These are phyloP conservation scores for Pseudolaguvia tuberculata DNA, from an alignment of 2,113 vertebrate species.

Conservation along the genomic window DNA sequence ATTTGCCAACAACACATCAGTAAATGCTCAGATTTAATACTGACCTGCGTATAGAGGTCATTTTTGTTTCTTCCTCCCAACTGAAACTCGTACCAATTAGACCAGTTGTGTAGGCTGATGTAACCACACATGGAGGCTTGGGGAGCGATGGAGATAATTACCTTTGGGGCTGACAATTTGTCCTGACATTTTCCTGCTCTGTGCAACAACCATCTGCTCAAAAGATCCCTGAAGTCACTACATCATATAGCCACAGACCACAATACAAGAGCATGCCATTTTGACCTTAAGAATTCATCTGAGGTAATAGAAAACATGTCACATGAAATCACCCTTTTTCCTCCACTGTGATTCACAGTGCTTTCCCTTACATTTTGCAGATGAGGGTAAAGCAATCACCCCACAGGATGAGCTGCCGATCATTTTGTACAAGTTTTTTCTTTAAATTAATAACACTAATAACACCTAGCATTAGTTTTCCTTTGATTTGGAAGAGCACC, in stretches of 20 bases:
- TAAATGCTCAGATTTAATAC: conserved; percentile 26
- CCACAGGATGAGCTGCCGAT: not conserved
- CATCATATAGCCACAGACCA: conserved; percentile 62
- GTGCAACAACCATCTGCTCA: conserved; percentile 70
- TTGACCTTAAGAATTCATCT: conserved; percentile 70
- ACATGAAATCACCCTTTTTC: conserved; percentile 22
- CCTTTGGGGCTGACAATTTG: conserved; percentile 64
- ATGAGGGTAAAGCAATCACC: not conserved
- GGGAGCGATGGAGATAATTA: conserved; percentile 58
- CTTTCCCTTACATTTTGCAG: conserved; percentile 13
- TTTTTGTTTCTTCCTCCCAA: conserved; percentile 47
- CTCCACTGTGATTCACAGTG: conserved; percentile 35
- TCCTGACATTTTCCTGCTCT: conserved; percentile 71
- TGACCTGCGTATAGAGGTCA: conserved; percentile 38
- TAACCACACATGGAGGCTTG: conserved; percentile 40
- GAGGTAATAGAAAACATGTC: conserved; percentile 49
- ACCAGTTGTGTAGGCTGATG: conserved; percentile 39
- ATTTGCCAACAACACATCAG: not conserved
- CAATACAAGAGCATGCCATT: conserved; percentile 57
- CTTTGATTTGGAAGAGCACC: conserved; percentile 2
- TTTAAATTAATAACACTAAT: not conserved
- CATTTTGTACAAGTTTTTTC: conserved; percentile 3
- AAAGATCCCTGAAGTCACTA: conserved; percentile 65
- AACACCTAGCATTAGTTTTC: conserved; percentile 12
- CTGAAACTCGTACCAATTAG: conserved; percentile 48